Base-by-base conservation (phyloP, 1,140 invertebrate species). In the Ostrea denselamellosa region DNA sequence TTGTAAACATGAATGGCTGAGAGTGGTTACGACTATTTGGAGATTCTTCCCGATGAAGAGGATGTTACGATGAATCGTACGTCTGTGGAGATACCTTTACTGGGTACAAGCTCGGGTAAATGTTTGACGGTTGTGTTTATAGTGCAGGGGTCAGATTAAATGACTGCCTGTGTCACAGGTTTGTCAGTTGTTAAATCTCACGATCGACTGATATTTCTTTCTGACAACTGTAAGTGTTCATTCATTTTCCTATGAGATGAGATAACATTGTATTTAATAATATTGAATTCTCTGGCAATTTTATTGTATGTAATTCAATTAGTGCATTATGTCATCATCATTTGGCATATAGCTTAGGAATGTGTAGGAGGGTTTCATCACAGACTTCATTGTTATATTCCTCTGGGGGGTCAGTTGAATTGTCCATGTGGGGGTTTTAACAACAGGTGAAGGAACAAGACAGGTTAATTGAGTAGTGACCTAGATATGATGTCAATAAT, bases 211-310 rank as follows among this genome's bases (percentile, higher is more conserved):
- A 34, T 77, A 14, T 77, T 9, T 25, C 9, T 77, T 77, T 25
- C 28, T 77, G 68, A 77, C 25, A 77, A 77, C 68, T 77, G 68
- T 77, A 77, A 77, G 68, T 77, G 25, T 77, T 77, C 68, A 77
- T 77, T 77, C 68, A 77, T 34, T 77, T 25, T 34, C 12, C 28
- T 62, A 14, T 62, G 17, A 62, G 58, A 62, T 62, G 58, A 19
- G 58, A 62, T 44, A 62, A 62, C 14, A 62, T 62, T n/a, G 14
- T 17, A 62, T 62, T 0, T 62, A n/a, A 62, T 25, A 22, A 71
- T 71, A 8, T 28, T 9, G 68, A 34, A 77, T 34, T 77, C 25
- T 14, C 25, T 77, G 68, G 25, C 68, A 77, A 77, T 28, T 77
- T 77, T 77, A 77, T 71, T n/a, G 65, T 71, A 12, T n/a, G 65